Conservation (phyloP, 2,113 vertebrate genomes). For the Plecotus auritus region DNA sequence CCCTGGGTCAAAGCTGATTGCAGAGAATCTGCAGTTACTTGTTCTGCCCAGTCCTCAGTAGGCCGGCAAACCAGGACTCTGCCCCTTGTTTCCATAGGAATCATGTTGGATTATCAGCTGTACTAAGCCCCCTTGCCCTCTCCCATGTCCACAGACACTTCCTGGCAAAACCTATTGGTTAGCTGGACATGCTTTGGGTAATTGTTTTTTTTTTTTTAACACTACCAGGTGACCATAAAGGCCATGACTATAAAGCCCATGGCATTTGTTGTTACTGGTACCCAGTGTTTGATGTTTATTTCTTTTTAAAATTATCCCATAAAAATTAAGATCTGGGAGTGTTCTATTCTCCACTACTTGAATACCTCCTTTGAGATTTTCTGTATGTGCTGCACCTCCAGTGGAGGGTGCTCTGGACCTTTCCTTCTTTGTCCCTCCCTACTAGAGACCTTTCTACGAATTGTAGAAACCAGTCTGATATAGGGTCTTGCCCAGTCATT, state of each 20-base stretch:
- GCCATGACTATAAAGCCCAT: constrained; percentile 34
- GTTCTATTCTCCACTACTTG: neutral
- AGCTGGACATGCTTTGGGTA: neutral
- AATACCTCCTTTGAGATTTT: constrained; percentile 37
- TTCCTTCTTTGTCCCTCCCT: neutral
- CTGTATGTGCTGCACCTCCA: constrained; percentile 30
- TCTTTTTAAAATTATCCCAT: constrained; percentile 33
- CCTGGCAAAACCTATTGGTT: neutral
- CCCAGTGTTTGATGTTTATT: constrained; percentile 28
- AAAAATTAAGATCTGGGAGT: constrained; percentile 44
- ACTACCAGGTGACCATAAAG: constrained; percentile 23
- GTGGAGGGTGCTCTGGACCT: neutral
- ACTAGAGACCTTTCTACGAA: constrained; percentile 8
- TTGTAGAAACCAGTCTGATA: neutral
- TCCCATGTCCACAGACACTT: neutral
- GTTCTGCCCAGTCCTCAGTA: neutral
- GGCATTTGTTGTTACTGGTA: constrained; percentile 28
- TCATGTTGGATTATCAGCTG: constrained; percentile 49
- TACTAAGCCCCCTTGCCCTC: neutral
- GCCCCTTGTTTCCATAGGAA: constrained; percentile 48
- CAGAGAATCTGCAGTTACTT: constrained; percentile 27
- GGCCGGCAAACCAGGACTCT: constrained; percentile 13
- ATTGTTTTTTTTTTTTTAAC: neutral
- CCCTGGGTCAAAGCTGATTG: constrained; percentile 27
- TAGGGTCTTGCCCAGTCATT: constrained; percentile 27